Base-by-base conservation (phyloP, 1,140 invertebrate genomes). In the Daktulosphaira vitifoliae region DNA sequence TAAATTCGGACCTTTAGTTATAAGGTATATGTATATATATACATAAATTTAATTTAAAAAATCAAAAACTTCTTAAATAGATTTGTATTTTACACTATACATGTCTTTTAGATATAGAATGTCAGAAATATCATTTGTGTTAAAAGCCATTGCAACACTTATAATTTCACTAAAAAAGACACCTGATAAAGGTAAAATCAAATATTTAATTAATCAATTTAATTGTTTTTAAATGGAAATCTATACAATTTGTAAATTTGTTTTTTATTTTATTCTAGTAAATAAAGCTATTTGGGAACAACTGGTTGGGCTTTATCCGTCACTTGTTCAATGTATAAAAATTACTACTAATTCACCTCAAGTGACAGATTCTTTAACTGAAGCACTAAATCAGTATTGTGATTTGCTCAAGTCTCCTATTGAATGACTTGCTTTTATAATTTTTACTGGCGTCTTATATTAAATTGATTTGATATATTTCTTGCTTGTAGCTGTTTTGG, bases 111-210 rank as follows among this genome's bases (percentile, higher is more conserved):
- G 93, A 74, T 92, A 95, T 71, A 81, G 93, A 65, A 79, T 96
- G 56, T 93, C 92, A 3, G 95, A 98, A 78, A 94, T 97, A 74
- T 91, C 92, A 39, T 96, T 96, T 77, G 93, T 96, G n/a, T 74
- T 98, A 26, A 94, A 96, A 78, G 94, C 94, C 46, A 85, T 97
- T 52, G 89, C 92, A 9, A 96, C 94, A 0, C 78, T 98, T 18
- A 84, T 96, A 3, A 83, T 89, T 22, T 93, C 92, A 7, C 82
- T 97, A 75, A 94, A 96, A 76, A 92, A 92, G 73, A 90, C 92
- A 50, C 88, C 91, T 25, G 80, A 84, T 52, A 84, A 83, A 81
- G 85, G 88, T 90, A 81, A 74, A 69, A 50, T 20, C 23, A 20
- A 54, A 20, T 56, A 13, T 33, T 20, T 29, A 66, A 56, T 26